Base-by-base conservation (phyloP, 2,888 invertebrate species). In the Polietes domitor region DNA sequence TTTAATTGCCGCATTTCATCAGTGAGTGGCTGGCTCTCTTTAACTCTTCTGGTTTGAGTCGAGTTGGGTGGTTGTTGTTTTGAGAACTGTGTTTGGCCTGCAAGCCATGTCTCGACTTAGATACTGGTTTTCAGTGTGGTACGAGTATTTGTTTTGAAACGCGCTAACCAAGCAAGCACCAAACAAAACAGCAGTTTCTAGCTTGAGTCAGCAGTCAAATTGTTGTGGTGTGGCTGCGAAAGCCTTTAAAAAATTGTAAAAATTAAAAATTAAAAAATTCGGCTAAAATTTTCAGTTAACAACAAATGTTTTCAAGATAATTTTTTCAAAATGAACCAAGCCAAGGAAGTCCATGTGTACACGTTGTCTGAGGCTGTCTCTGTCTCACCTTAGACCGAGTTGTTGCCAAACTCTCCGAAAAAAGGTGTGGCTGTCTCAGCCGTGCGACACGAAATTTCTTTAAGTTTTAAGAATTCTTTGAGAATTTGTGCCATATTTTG, bases 381-480 rank as follows among this genome's bases (percentile, higher is more conserved):
- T 77, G 77, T 80, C 80, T 80, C 53, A 58, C 80, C 77, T 72
- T 32, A 17, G n/a, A 75, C 70, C 53, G 71, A 74, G 47, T 80
- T 77, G 1, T 19, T 19, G 17, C 17, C 0, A 10, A 77, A 75
- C 77, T 80, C 71, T 72, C 71, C 32, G 53, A 83, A 83, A 32
- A n/a, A 80, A 83, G 83, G 83, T 83, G 83, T 83, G 83, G 83
- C 80, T 80, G 83, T 71, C 63, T 83, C 73, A 65, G 43, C 53
- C 26, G 4, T 32, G 65, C n/a, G 3, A 19, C 19, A 68, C 55
- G 26, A 70, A 80, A 80, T 80, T 79, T 77, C 61, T 74, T 47
- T 37, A 76, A 19, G 26, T 65, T 50, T 55, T 1, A 71, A 32
- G 19, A 47, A 58, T 76, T 50, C 26, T 12, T 24, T 50, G 50